Evolutionary conservation across 2,888 invertebrate species (phyloP), one percentile per base, ranked within the genome.

Genomic region (Spilarctia lutea): DNA sequence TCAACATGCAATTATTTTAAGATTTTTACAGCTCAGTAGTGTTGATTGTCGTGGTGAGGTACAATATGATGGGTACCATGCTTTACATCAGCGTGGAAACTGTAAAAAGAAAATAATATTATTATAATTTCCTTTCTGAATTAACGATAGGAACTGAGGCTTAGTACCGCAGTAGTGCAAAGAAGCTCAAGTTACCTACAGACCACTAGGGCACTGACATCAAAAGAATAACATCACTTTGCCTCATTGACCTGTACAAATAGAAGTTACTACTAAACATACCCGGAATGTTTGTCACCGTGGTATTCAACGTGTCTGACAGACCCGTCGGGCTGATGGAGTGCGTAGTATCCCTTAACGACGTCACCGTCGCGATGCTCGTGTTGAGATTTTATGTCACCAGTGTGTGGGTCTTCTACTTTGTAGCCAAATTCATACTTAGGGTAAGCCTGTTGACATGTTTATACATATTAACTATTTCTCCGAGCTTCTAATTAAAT

Each of bases 311-410:
- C 96, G 71, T 94, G 95, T 85, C 96, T 93, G 85, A 95, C 85
- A 80, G 96, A 96, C 76, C 96, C 96, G 75, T 95, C 96, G 48
- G 96, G 95, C 82, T 96, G 94, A 81, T 96, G 94, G 69, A 96
- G 91, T 48, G 94, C 87, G 84, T 92, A 92, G 78, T 87, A 89
- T 11, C 92, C 92, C 78, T 91, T 91, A 42, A 96, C 96, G 35
- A 90, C 88, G 80, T 95, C 96, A 42, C 96, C 96, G 70, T 96
- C 95, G 68, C 94, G 91, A 74, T 87, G 86, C 85, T 96, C 96
- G 74, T 95, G 94, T 86, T 95, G 95, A 30, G 89, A 89, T 87
- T 96, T 95, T 85, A 91, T 89, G 89, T 96, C 96, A n/a, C 95
- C 95, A 76, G 96, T 96, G 85, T 96, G 95, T 11, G 91, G 93